Percentiles rank a stretch among this genome's conserved stretches.
phyloP scores from a whole-genome alignment of 2,888 invertebrate species.

The Masnerella sp. region DNA sequence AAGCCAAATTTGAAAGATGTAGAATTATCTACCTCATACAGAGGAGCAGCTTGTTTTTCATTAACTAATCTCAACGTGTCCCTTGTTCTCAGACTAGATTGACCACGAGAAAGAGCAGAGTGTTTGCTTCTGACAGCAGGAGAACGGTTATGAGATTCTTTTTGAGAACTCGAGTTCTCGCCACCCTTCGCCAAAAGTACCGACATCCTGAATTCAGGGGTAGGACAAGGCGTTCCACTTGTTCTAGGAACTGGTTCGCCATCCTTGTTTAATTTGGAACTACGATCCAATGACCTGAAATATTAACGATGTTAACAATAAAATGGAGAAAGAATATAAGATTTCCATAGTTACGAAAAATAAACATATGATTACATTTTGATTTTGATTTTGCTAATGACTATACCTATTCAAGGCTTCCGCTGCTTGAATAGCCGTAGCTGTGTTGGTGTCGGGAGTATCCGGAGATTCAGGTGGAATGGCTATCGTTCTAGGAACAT shows the following conservation, averaged over 20 bases:
- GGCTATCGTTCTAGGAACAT: conserved; percentile 79
- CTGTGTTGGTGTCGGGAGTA: conserved; percentile 82
- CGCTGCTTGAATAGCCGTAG: conserved; percentile 82
- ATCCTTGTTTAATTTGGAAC: conserved; percentile 73
- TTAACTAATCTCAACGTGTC: conserved; percentile 82
- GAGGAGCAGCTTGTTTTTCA: conserved; percentile 78
- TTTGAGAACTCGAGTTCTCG: conserved; percentile 78
- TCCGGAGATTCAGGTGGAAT: conserved; percentile 79
- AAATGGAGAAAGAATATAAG: no score
- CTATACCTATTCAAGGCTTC: conserved; percentile 82
- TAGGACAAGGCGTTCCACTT: conserved; percentile 72
- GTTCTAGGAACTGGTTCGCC: conserved; percentile 70
- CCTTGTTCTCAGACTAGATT: conserved; percentile 73
- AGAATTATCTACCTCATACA: conserved; percentile 69
- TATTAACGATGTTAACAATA: neutral
- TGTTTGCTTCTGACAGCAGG: conserved; percentile 71
- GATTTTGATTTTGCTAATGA: conserved; percentile 14
- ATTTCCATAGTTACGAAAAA: no score
- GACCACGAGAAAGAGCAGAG: conserved; percentile 72
- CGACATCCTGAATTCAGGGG: conserved; percentile 84
- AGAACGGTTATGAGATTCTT: conserved; percentile 73
- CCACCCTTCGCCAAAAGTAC: conserved; percentile 85
- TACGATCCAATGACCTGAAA: conserved; percentile 72
- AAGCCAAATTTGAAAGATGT: no score
- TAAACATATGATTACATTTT: conserved; percentile 17